Evolutionary conservation across 2,113 vertebrate species (phyloP).

Genomic region (Lamprologus speciosus): DNA sequence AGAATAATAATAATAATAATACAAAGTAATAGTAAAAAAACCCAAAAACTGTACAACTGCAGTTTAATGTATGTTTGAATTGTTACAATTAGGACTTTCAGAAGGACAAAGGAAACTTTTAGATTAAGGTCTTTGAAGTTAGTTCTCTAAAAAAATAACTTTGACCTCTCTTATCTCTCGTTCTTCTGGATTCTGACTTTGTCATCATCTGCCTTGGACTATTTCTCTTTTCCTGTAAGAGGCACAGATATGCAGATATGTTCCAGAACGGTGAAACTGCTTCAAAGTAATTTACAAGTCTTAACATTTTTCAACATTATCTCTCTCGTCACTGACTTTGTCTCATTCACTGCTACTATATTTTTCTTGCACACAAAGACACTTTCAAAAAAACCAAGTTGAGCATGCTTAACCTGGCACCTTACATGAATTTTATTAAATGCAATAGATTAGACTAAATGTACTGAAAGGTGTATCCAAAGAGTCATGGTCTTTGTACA

Average conservation of each 20-base stretch:
- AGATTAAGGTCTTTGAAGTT: background rate
- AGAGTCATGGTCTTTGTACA: background rate
- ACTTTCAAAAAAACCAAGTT: background rate
- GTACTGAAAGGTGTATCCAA: background rate
- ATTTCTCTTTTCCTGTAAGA: background rate
- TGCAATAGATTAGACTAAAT: background rate
- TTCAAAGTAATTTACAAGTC: background rate
- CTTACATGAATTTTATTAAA: background rate
- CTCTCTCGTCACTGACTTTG: conserved; percentile 8
- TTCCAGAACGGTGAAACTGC: background rate
- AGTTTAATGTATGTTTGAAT: background rate
- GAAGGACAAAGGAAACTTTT: background rate
- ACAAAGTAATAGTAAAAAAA: background rate
- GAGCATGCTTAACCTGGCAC: background rate
- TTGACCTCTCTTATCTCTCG: background rate
- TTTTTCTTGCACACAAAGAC: conserved; percentile 11
- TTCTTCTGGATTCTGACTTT: background rate
- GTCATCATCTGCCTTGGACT: background rate
- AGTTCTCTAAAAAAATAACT: background rate
- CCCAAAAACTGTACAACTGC: rapidly evolving
- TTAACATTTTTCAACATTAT: conserved; percentile 34
- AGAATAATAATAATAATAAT: too few relatives aligned
- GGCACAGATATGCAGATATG: conserved; percentile 17
- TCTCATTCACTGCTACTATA: background rate
- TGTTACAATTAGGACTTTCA: background rate